Percentiles rank a stretch among this genome's conserved stretches.
These are phyloP conservation scores for Ostrea denselamellosa DNA, from an alignment of 1,140 invertebrate species.

Conservation along the genomic window DNA sequence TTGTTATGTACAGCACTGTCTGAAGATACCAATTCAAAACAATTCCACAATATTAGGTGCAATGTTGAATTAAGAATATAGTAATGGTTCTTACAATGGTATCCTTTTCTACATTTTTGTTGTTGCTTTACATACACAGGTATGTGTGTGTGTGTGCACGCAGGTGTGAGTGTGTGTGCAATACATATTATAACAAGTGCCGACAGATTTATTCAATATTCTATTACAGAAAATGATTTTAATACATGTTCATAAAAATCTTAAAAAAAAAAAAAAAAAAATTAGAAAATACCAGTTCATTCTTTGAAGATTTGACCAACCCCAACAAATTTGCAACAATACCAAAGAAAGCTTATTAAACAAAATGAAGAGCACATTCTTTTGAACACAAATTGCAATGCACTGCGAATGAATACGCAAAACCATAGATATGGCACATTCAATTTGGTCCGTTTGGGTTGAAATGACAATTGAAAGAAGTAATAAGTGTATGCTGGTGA, in stretches of 20 bases:
- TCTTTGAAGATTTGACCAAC: neutral
- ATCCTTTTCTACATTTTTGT: neutral
- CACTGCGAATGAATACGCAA: neutral
- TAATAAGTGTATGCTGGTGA: neutral
- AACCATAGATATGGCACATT: slow-evolving; percentile 8
- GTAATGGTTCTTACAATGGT: neutral
- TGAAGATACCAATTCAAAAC: neutral
- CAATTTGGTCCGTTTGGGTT: slow-evolving; percentile 1
- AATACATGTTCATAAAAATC: neutral
- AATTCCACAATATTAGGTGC: neutral
- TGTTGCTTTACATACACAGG: neutral
- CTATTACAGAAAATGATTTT: neutral
- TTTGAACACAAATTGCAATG: neutral
- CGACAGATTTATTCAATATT: neutral
- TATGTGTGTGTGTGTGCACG: neutral
- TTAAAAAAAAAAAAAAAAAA: neutral
- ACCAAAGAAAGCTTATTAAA: neutral
- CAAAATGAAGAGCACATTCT: neutral
- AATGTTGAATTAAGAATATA: neutral
- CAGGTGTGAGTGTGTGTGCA: neutral
- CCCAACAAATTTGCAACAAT: neutral
- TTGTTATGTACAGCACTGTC: slow-evolving; percentile 29
- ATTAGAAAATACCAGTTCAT: neutral
- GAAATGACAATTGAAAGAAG: neutral
- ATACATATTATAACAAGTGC: neutral